phyloP scores from a whole-genome alignment of 2,797 vertebrate species.

The Garrulus glandarius region DNA sequence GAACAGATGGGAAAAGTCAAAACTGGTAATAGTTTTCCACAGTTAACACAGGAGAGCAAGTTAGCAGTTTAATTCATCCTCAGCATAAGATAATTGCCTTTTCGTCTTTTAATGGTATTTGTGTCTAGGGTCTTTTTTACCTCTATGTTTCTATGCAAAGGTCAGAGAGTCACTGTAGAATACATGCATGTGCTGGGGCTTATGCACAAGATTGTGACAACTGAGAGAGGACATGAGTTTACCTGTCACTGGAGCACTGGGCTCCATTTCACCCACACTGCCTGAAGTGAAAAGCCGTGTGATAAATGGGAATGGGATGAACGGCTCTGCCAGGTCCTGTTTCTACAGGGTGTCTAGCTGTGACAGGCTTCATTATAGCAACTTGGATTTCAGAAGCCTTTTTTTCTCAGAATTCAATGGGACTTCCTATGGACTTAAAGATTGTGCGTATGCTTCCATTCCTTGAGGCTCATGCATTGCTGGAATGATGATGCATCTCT shows the following conservation, averaged over 20 bases:
- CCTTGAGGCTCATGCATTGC: neutral
- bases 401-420: neutral
- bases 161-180: neutral
- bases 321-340: neutral
- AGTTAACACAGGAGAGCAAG: neutral
- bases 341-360: neutral
- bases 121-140: neutral
- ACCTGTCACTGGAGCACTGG: neutral
- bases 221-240: neutral
- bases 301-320: neutral
- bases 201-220: neutral
- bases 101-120: neutral
- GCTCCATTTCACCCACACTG: neutral
- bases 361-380: neutral
- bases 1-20: slow-evolving; percentile 69
- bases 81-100: neutral
- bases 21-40: slow-evolving; percentile 45
- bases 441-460: neutral
- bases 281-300: neutral
- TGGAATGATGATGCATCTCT: neutral
- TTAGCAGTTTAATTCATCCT: slow-evolving; percentile 19
- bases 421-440: neutral
- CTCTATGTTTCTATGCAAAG: neutral
- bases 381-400: neutral
- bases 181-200: neutral